Evolutionary conservation across 1,140 invertebrate genomes (phyloP), one percentile per base, ranked within the genome.

Genomic region (Ganaspis sp.): DNA sequence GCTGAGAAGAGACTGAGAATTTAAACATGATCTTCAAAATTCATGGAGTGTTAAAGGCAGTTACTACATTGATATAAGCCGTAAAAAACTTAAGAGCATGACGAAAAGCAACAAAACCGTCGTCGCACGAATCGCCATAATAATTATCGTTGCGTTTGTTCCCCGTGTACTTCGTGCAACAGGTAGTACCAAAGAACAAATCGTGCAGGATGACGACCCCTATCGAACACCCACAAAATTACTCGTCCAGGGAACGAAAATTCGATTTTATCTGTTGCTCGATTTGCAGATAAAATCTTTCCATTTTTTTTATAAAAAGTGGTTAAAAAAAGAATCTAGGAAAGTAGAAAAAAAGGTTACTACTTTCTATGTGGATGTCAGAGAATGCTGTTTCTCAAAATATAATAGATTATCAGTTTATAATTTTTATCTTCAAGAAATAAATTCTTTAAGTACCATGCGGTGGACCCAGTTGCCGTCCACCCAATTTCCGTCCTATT

Each of bases 171-270:
- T 64, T 64, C 54, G 54, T 64, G 54, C 81, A 84, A 84, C 81
- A 83, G 81, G 81, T 84, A 79, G 79, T 54, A 53, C 74, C 69
- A 79, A 77, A 73, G 74, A 82, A 79, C 78, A 83, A 83, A 82
- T 82, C 81, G 78, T 80, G 79, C 73, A 77, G 76, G 75, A 83
- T 79, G 82, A 81, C 74, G 78, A 83, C 76, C 79, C 72, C 74
- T 77, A 75, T 78, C 72, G 75, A 64, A 64, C 54, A 12, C 54
- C 54, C 54, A 64, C 54, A 64, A 64, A 64, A 64, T 64, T 64
- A 64, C 54, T 29, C 54, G 54, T 12, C 21, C 23, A 64, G 54
- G 54, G 54, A 64, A 29, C 54, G 23, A 64, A 64, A 29, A 64
- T 64, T 64, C 23, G 54, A 64, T 29, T 64, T 64, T 64, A 64